These are phyloP conservation scores for Pogona vitticeps DNA, from an alignment of 2,113 vertebrate species.

Conservation along the genomic window DNA sequence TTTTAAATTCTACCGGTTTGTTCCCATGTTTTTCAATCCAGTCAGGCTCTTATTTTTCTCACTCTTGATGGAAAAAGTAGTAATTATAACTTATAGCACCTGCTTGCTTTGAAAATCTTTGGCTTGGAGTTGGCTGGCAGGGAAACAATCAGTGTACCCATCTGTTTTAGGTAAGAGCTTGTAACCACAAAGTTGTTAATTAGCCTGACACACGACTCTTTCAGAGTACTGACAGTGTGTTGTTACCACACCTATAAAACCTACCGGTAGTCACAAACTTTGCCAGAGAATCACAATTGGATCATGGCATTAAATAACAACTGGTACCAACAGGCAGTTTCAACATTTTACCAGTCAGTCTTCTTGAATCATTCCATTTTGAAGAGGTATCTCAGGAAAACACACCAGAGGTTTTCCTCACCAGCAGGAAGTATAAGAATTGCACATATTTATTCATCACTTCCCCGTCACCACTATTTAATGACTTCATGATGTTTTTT, in stretches of 20 bases:
- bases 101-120: constrained; percentile 70
- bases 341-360: constrained; percentile 43
- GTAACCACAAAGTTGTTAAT: constrained; percentile 71
- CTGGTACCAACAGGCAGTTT: constrained; percentile 48
- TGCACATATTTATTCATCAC: constrained; percentile 25
- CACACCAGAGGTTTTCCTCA: constrained; percentile 39
- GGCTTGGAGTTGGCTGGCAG: constrained; percentile 66
- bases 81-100: constrained; percentile 72
- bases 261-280: constrained; percentile 27
- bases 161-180: constrained; percentile 66
- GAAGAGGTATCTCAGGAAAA: constrained; percentile 46
- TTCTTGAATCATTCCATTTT: constrained; percentile 56
- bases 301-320: constrained; percentile 48
- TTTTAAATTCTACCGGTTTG: constrained; percentile 50
- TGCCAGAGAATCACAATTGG: constrained; percentile 59
- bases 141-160: constrained; percentile 70
- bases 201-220: constrained; percentile 71
- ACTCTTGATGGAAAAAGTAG: constrained; percentile 51
- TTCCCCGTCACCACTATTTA: not conserved
- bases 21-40: constrained; percentile 68
- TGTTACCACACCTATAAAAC: constrained; percentile 54
- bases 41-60: constrained; percentile 52
- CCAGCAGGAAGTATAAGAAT: not conserved
- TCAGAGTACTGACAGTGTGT: constrained; percentile 51
- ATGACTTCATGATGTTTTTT: not conserved